phyloP scores from a whole-genome alignment of 2,113 vertebrate genomes.

The Phylloscopus trochilus region DNA sequence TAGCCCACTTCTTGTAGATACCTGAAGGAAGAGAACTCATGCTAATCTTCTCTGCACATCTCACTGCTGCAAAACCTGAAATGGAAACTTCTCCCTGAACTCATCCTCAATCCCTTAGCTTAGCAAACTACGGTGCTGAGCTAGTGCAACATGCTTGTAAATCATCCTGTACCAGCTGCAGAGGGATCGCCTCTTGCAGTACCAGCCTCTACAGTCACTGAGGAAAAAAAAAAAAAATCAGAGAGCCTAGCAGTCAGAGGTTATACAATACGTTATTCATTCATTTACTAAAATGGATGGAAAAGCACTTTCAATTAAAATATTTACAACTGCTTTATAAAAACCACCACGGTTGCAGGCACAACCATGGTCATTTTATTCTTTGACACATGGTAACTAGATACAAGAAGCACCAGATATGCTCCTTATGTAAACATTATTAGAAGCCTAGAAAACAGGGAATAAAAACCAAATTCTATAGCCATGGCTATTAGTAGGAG shows the following conservation, averaged over 20 bases:
- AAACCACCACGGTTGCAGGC: background rate
- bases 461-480: background rate
- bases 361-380: background rate
- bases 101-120: background rate
- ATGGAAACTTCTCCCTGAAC: slow-evolving; percentile 17
- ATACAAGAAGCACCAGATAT: background rate
- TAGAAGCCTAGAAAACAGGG: background rate
- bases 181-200: slow-evolving; percentile 79
- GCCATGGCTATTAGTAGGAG: background rate
- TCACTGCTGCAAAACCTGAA: background rate
- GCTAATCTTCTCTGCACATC: background rate
- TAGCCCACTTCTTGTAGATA: slow-evolving; percentile 97
- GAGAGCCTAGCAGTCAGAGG: slow-evolving; percentile 62
- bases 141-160: slow-evolving; percentile 60
- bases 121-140: slow-evolving; percentile 37
- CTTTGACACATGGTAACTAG: background rate
- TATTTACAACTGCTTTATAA: slow-evolving; percentile 1
- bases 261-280: slow-evolving; percentile 89
- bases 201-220: slow-evolving; percentile 87
- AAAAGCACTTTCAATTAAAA: slow-evolving; percentile 49
- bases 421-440: background rate
- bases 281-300: slow-evolving; percentile 51
- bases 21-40: slow-evolving; percentile 70
- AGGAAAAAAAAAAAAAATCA: slow-evolving; percentile 50
- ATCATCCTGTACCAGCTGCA: slow-evolving; percentile 79